Evolutionary conservation across 1,140 invertebrate genomes (phyloP).

Genomic region (Drosophila micromelanica): DNA sequence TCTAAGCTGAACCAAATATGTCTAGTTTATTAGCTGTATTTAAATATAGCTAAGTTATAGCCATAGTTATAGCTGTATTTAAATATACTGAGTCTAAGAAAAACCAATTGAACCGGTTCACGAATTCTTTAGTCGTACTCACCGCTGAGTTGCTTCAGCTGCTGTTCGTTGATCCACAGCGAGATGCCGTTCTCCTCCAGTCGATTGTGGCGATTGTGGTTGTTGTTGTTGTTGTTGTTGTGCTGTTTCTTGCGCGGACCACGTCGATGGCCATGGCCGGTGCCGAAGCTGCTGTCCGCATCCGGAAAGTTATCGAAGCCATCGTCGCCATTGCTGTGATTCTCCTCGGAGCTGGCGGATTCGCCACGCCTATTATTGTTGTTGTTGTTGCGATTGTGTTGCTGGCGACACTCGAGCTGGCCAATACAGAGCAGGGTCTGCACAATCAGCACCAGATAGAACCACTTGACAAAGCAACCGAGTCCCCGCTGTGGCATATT

Average conservation of each 20-base stretch:
- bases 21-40: background rate
- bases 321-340: slow-evolving; percentile 52
- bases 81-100: no score
- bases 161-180: slow-evolving; percentile 94
- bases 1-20: background rate
- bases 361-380: slow-evolving; percentile 56
- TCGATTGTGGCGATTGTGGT: slow-evolving; percentile 57
- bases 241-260: slow-evolving; percentile 57
- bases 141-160: slow-evolving; percentile 96
- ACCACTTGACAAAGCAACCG: slow-evolving; percentile 71
- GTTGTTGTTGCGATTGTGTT: slow-evolving; percentile 65
- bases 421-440: slow-evolving; percentile 67
- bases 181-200: slow-evolving; percentile 87
- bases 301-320: slow-evolving; percentile 51
- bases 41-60: no score
- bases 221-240: slow-evolving; percentile 5
- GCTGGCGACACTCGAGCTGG: slow-evolving; percentile 71
- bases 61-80: no score
- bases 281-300: slow-evolving; percentile 42
- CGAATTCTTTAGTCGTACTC: slow-evolving; percentile 26
- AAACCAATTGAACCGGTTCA: slow-evolving; percentile 9
- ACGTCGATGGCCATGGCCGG: slow-evolving; percentile 44
- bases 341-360: slow-evolving; percentile 63
- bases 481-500: slow-evolving; percentile 72
- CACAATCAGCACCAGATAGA: slow-evolving; percentile 76